Evolutionary conservation across 2,113 vertebrate species (phyloP).

Genomic region (Nothoprocta perdicaria): DNA sequence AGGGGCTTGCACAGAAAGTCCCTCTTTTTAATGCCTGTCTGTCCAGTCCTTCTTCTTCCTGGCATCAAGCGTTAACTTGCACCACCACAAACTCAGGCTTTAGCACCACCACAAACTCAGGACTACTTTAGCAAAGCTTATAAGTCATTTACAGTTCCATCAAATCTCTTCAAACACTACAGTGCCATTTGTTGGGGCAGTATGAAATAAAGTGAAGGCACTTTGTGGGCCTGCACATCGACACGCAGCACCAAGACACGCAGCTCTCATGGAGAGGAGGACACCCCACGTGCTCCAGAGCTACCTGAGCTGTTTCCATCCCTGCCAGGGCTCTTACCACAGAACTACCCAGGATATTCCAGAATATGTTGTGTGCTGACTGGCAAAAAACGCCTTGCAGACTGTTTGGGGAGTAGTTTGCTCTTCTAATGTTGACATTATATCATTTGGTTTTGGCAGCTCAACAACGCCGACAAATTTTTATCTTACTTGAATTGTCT

Average conservation of each 20-base stretch:
- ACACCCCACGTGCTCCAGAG: not conserved
- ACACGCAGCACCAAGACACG: not conserved
- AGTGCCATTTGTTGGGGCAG: not conserved
- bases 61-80: not conserved
- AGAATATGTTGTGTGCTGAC: not conserved
- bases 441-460: conserved; percentile 54
- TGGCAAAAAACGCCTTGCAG: conserved; percentile 17
- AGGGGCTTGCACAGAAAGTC: not conserved
- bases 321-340: not conserved
- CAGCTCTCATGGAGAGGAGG: rapidly evolving
- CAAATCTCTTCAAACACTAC: not conserved
- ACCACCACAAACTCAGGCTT: not conserved
- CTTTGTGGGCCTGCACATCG: not conserved
- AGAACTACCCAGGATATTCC: not conserved
- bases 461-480: conserved; percentile 22
- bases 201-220: not conserved
- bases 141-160: not conserved
- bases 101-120: not conserved
- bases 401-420: conserved; percentile 13
- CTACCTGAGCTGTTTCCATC: not conserved
- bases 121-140: not conserved
- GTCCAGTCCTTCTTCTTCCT: not conserved
- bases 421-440: conserved; percentile 52
- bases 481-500: conserved; percentile 38
- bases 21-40: not conserved